These are phyloP conservation scores for Hozukius guyotensis DNA, from an alignment of 2,797 vertebrate species.

Conservation along the genomic window DNA sequence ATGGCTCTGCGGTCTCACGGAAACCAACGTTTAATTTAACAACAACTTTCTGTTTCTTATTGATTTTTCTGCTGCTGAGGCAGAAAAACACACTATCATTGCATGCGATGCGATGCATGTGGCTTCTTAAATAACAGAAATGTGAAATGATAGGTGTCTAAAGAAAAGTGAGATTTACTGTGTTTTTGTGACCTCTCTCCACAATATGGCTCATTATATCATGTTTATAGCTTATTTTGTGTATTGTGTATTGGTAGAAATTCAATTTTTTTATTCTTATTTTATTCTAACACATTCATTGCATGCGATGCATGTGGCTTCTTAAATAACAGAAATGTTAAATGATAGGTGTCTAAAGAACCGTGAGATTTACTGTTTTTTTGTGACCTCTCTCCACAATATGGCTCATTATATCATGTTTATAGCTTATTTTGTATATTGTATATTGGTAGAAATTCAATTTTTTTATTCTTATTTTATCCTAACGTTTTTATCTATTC, in stretches of 20 bases:
- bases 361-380: not conserved
- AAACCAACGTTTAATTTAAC: slow-evolving; percentile 6
- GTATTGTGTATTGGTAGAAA: too few species aligned
- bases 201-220: slow-evolving; percentile 15
- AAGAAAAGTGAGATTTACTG: not conserved
- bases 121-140: not conserved
- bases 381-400: slow-evolving; percentile 13
- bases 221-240: too few species aligned
- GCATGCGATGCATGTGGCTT: not conserved
- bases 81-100: not conserved
- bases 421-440: too few species aligned
- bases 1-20: slow-evolving; percentile 17
- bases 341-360: not conserved
- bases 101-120: not conserved
- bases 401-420: slow-evolving; percentile 9
- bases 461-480: too few species aligned
- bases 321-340: not conserved
- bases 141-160: not conserved
- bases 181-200: slow-evolving; percentile 18
- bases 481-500: not conserved
- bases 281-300: not conserved
- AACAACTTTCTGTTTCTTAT: not conserved
- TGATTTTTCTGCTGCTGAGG: not conserved
- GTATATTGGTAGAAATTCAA: too few species aligned
- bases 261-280: too few species aligned